Evolutionary conservation across 2,113 vertebrate species (phyloP).

Genomic region (Cavia porcellus): DNA sequence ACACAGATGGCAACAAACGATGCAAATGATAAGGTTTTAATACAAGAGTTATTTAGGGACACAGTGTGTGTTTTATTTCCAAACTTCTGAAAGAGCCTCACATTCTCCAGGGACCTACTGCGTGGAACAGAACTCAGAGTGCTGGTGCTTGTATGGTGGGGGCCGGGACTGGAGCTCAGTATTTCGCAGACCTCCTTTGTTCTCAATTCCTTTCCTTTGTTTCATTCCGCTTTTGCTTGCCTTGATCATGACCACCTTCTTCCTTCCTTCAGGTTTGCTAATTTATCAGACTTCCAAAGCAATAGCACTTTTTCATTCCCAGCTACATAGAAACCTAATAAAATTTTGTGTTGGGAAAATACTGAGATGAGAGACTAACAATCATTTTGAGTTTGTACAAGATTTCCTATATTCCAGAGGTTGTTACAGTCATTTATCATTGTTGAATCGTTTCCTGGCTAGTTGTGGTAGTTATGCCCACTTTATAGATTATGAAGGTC

Average conservation of each 20-base stretch:
- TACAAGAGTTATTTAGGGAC: slow-evolving; percentile 63
- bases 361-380: neutral
- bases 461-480: neutral
- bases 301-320: neutral
- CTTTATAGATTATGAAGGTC: neutral
- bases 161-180: neutral
- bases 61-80: neutral
- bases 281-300: neutral
- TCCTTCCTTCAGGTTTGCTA: neutral
- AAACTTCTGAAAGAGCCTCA: slow-evolving; percentile 33
- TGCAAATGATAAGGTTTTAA: neutral
- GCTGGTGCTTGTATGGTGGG: too few relatives aligned
- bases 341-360: neutral
- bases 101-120: neutral
- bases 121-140: neutral
- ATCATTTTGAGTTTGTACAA: neutral
- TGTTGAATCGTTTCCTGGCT: neutral
- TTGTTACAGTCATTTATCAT: neutral
- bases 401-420: neutral
- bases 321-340: neutral
- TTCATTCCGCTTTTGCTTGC: neutral
- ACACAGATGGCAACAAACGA: slow-evolving; percentile 57
- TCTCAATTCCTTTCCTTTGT: neutral
- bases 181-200: neutral
- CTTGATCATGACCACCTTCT: neutral